A percentile compares a stretch with the other conserved stretches of the same genome.
Conservation (phyloP, 2,797 vertebrate genomes). For the Threskiornis aethiopicus region DNA sequence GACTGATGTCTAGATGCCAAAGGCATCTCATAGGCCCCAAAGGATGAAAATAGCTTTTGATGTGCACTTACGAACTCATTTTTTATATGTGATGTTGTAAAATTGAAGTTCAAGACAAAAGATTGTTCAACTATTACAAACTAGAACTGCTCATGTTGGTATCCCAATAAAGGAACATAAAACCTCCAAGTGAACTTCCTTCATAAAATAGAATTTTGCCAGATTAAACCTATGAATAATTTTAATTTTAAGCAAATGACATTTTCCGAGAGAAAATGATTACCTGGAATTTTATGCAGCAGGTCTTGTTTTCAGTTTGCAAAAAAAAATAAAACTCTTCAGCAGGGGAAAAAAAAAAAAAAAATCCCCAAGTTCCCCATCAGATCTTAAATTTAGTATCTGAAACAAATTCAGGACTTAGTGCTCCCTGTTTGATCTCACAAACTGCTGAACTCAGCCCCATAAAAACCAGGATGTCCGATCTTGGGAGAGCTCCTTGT, state of each 20-base stretch:
- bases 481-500: constrained; percentile 16
- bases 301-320: background rate
- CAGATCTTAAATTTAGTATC: constrained; percentile 13
- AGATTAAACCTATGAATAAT: background rate
- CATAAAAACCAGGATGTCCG: constrained; percentile 2
- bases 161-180: background rate
- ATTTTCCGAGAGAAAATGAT: background rate
- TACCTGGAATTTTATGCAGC: background rate
- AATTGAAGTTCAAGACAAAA: background rate
- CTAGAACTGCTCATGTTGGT: background rate
- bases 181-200: background rate
- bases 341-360: background rate
- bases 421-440: background rate
- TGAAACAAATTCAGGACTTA: constrained; percentile 14
- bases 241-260: background rate
- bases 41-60: background rate
- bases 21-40: background rate
- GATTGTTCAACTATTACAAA: background rate
- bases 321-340: background rate
- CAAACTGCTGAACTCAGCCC: constrained; percentile 24
- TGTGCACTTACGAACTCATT: background rate
- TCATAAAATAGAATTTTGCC: background rate
- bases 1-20: background rate
- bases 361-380: background rate
- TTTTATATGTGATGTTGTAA: background rate